phyloP scores from a whole-genome alignment of 2,113 vertebrate species.

The Pampusana beccarii region DNA sequence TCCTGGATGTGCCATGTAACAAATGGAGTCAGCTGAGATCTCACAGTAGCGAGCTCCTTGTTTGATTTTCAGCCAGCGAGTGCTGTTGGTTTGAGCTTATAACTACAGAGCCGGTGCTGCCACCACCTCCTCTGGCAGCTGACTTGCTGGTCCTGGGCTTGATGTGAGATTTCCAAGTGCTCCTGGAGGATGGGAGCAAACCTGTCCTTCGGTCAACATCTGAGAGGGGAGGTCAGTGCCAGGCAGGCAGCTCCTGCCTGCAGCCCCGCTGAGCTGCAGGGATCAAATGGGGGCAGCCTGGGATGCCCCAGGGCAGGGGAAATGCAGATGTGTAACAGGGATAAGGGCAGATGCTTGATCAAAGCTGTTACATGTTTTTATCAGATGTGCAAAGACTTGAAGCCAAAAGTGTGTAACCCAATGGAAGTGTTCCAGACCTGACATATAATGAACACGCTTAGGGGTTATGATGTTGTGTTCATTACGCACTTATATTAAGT shows the following conservation, averaged over 20 bases:
- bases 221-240: not conserved
- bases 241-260: not conserved
- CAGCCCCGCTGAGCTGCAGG: not conserved
- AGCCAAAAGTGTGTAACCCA: not conserved
- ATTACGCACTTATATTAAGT: slow-evolving; percentile 11
- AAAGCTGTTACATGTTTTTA: not conserved
- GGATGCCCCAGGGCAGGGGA: not conserved
- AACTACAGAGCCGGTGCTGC: not conserved
- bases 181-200: not conserved
- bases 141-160: not conserved
- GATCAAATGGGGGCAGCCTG: not conserved
- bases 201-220: accelerated
- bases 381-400: not conserved
- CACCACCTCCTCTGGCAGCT: not conserved
- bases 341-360: not conserved
- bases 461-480: not conserved
- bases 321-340: not conserved
- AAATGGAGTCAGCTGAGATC: not conserved
- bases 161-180: not conserved
- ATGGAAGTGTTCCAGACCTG: not conserved
- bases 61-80: slow-evolving; percentile 17
- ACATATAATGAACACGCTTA: accelerated
- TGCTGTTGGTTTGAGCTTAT: not conserved
- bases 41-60: slow-evolving; percentile 6
- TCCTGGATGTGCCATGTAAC: slow-evolving; percentile 6